Evolutionary conservation across 2,113 vertebrate genomes (phyloP).

Genomic region (Himantopus leucocephalus): DNA sequence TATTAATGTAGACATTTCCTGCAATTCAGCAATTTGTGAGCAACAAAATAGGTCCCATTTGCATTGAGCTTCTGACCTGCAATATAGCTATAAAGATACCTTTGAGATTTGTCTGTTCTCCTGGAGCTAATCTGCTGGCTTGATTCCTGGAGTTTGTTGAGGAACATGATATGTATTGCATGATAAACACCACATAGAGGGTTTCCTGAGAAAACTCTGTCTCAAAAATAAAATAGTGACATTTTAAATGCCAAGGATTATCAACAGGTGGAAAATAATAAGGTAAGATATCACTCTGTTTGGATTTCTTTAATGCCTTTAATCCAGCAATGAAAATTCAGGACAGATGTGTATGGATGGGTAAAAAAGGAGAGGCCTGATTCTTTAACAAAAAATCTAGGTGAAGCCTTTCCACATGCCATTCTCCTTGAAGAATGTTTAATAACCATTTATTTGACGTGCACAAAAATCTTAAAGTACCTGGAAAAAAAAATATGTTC

Average conservation of each 20-base stretch:
- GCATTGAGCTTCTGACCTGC: conserved; percentile 61
- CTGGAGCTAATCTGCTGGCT: conserved; percentile 53
- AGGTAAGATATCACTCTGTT: not conserved
- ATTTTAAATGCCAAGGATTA: conserved; percentile 36
- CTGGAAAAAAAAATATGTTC: not conserved
- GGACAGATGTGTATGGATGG: not conserved
- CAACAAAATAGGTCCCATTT: conserved; percentile 35
- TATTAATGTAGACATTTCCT: conserved; percentile 43
- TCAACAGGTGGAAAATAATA: conserved; percentile 32
- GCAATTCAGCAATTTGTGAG: conserved; percentile 58
- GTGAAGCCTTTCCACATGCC: not conserved
- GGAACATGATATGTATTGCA: conserved; percentile 32
- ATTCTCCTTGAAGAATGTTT: not conserved
- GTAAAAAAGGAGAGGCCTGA: not conserved
- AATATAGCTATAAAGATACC: conserved; percentile 47
- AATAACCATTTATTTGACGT: not conserved
- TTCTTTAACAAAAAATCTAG: not conserved
- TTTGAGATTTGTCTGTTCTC: conserved; percentile 56
- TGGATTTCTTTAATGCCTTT: conserved; percentile 13
- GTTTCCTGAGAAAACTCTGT: not conserved
- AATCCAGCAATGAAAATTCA: conserved; percentile 11
- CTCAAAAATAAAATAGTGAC: conserved; percentile 12
- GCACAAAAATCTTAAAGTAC: not conserved
- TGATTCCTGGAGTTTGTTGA: conserved; percentile 50
- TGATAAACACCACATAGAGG: conserved; percentile 11